Evolutionary conservation across 2,888 invertebrate species (phyloP).

Genomic region (Phrixothrix hirtus): DNA sequence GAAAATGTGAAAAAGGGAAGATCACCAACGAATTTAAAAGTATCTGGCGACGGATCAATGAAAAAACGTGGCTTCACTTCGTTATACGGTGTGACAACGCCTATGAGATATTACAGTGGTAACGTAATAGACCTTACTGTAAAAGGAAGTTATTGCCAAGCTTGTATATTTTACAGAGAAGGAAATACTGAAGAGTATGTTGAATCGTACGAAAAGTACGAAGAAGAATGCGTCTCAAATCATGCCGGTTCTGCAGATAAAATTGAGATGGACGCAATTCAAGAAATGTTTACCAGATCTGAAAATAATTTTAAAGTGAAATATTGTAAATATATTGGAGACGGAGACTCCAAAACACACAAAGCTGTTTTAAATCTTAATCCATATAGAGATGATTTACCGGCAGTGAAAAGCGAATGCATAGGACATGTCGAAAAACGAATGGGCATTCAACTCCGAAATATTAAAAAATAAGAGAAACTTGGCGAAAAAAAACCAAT

Average conservation of each 20-base stretch:
- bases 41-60: constrained; percentile 40
- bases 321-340: constrained; percentile 36
- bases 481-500: not conserved
- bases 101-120: constrained; percentile 26
- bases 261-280: constrained; percentile 30
- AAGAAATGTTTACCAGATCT: constrained; percentile 29
- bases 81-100: constrained; percentile 34
- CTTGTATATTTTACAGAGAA: constrained; percentile 17
- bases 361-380: constrained; percentile 26
- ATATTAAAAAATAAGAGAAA: not conserved
- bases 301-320: no score
- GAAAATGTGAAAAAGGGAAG: constrained; percentile 31
- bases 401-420: constrained; percentile 26
- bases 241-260: constrained; percentile 33
- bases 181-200: constrained; percentile 24
- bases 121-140: constrained; percentile 31
- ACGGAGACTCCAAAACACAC: constrained; percentile 38
- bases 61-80: constrained; percentile 37
- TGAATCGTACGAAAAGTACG: constrained; percentile 25
- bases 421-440: constrained; percentile 35
- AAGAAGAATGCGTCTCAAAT: constrained; percentile 27
- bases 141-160: no score
- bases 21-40: constrained; percentile 33
- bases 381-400: constrained; percentile 29
- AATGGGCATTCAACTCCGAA: constrained; percentile 21